Conservation (phyloP, 2,888 invertebrate genomes). For the Theretra japonica region DNA sequence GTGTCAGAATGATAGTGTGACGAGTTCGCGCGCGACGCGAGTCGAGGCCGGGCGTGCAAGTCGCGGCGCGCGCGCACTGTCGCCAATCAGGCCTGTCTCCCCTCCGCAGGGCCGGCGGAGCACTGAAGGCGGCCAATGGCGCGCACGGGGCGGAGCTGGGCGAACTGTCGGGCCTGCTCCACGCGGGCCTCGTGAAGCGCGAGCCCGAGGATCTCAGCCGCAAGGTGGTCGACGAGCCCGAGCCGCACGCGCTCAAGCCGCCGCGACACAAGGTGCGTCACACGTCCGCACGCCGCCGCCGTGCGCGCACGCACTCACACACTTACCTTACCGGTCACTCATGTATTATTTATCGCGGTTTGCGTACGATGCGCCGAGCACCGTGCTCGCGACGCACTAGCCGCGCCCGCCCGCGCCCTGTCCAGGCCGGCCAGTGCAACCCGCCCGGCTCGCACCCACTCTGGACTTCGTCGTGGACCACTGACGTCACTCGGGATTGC, state of each 20-base stretch:
- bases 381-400: constrained; percentile 84
- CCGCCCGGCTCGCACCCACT: constrained; percentile 84
- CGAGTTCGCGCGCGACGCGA: constrained; percentile 59
- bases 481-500: constrained; percentile 56
- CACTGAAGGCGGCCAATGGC: constrained; percentile 88
- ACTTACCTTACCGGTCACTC: constrained; percentile 81
- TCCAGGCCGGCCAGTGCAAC: constrained; percentile 85
- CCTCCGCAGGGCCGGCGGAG: constrained; percentile 86
- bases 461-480: constrained; percentile 76
- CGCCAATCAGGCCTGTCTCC: constrained; percentile 81
- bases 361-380: constrained; percentile 83
- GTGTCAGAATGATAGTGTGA: constrained; percentile 65
- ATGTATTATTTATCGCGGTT: constrained; percentile 84
- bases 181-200: constrained; percentile 89
- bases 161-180: constrained; percentile 85
- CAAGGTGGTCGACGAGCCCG: constrained; percentile 86
- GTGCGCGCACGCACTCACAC: constrained; percentile 84
- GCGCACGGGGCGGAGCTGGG: constrained; percentile 88
- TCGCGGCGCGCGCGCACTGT: constrained; percentile 70
- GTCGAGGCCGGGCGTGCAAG: constrained; percentile 59
- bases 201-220: constrained; percentile 93
- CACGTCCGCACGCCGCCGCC: constrained; percentile 82
- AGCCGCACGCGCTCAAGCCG: constrained; percentile 86
- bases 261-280: constrained; percentile 87
- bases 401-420: constrained; percentile 86